These are phyloP conservation scores for Latrodectus elegans DNA, from an alignment of 2,888 invertebrate genomes.

Conservation along the genomic window DNA sequence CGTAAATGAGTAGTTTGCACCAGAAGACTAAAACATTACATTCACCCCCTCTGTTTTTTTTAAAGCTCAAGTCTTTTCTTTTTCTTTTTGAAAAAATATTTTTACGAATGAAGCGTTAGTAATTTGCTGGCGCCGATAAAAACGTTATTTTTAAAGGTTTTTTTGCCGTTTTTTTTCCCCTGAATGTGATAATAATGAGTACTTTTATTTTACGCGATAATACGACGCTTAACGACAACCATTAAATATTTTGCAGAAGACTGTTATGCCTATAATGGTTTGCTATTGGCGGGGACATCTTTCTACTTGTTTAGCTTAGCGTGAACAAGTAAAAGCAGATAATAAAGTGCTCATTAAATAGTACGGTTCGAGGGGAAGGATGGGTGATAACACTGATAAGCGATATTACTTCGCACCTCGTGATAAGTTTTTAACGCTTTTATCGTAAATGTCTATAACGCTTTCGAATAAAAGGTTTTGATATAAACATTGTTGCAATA, in stretches of 20 bases:
- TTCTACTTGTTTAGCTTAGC: slow-evolving; percentile 59
- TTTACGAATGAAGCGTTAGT: slow-evolving; percentile 53
- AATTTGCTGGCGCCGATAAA: slow-evolving; percentile 61
- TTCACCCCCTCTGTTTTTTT: slow-evolving; percentile 5
- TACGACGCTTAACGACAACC: slow-evolving; percentile 31
- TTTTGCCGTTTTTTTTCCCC: neutral
- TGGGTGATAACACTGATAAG: slow-evolving; percentile 7
- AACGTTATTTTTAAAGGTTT: slow-evolving; percentile 20
- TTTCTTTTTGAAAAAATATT: neutral
- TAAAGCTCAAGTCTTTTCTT: slow-evolving; percentile 6
- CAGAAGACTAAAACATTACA: slow-evolving; percentile 59
- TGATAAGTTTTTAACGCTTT: slow-evolving; percentile 30
- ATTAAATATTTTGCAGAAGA: slow-evolving; percentile 24
- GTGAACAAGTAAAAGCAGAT: slow-evolving; percentile 22
- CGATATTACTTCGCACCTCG: slow-evolving; percentile 7
- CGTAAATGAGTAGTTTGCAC: slow-evolving; percentile 50
- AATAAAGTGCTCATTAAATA: slow-evolving; percentile 2
- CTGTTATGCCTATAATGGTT: slow-evolving; percentile 62
- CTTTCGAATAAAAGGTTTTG: neutral
- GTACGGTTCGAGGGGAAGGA: neutral
- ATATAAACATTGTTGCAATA: neutral
- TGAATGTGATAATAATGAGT: slow-evolving; percentile 59
- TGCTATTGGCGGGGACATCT: slow-evolving; percentile 42
- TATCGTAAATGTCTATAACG: neutral
- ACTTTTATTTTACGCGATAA: slow-evolving; percentile 59